Evolutionary conservation across 1,140 invertebrate species (phyloP).

Genomic region (Solenopsis fugax): DNA sequence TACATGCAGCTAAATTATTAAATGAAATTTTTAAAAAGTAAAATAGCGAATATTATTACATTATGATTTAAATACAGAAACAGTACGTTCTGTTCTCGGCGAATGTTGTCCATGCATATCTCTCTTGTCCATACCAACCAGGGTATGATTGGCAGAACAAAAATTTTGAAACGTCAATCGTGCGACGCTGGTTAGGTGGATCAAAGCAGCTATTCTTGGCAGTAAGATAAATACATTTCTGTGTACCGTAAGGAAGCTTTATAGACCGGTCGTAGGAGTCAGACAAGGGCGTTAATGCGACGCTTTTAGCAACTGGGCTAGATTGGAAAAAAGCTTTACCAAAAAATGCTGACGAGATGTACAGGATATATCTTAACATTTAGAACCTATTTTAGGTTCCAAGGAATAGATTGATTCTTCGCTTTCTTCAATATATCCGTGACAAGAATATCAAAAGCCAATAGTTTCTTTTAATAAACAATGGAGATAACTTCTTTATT

Average conservation of each 20-base stretch:
- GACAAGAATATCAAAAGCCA: neutral
- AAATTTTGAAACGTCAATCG: conserved; percentile 53
- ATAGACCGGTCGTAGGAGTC: conserved; percentile 62
- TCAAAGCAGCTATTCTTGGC: conserved; percentile 72
- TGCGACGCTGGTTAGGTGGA: conserved; percentile 63
- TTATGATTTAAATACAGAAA: neutral
- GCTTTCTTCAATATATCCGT: neutral
- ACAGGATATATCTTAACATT: neutral
- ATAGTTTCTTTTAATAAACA: neutral
- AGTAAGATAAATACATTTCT: conserved; percentile 72
- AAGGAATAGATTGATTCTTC: neutral
- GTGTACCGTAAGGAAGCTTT: conserved; percentile 67
- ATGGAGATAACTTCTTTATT: neutral
- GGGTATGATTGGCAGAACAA: conserved; percentile 67
- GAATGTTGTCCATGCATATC: conserved; percentile 63
- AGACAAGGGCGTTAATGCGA: conserved; percentile 44
- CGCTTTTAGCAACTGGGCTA: conserved; percentile 49
- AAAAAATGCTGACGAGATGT: conserved; percentile 15
- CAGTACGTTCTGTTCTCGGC: neutral
- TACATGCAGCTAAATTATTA: neutral
- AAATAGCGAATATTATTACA: neutral
- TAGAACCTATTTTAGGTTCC: neutral
- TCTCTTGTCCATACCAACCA: conserved; percentile 75
- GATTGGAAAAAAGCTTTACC: conserved; percentile 4
- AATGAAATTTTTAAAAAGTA: neutral